Percentiles rank a stretch among this genome's conserved stretches.
These are phyloP conservation scores for Aphaenogaster floridana DNA, from an alignment of 1,140 invertebrate genomes.

Conservation along the genomic window DNA sequence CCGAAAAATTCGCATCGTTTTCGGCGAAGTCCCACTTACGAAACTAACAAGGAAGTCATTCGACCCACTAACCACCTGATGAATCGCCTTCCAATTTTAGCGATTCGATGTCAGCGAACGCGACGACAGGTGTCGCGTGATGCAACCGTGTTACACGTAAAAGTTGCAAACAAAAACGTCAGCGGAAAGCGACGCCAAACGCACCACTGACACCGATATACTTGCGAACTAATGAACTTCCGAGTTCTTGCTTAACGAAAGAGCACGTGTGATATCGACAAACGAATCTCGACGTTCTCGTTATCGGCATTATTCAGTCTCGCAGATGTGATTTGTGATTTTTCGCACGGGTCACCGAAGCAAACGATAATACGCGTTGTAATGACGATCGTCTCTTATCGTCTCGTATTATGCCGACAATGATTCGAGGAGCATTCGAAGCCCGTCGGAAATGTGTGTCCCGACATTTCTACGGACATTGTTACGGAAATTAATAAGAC, in stretches of 20 bases:
- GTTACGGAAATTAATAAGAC: conserved; percentile 10
- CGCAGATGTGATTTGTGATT: conserved; percentile 28
- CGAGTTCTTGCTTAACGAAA: conserved; percentile 17
- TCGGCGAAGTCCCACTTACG: conserved; percentile 23
- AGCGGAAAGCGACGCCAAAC: conserved; percentile 7
- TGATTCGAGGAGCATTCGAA: not conserved
- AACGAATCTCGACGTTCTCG: not conserved
- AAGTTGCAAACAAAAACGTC: not conserved
- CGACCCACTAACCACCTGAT: conserved; percentile 13
- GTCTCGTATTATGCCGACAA: not conserved
- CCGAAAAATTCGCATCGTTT: conserved; percentile 10
- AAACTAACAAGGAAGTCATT: not conserved
- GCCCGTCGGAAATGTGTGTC: not conserved
- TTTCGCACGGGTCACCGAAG: not conserved
- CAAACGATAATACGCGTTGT: conserved; percentile 19
- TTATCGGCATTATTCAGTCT: not conserved
- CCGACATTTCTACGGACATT: not conserved
- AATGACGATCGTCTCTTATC: conserved; percentile 2
- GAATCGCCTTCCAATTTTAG: conserved; percentile 28
- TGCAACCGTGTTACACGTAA: not conserved
- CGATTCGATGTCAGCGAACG: not conserved
- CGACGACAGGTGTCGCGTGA: not conserved
- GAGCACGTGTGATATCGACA: conserved; percentile 6
- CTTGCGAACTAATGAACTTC: conserved; percentile 55
- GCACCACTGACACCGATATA: not conserved